Percentiles rank a stretch among this genome's conserved stretches.
Conservation (phyloP, 2,888 invertebrate genomes). For the Pandemis corylana region DNA sequence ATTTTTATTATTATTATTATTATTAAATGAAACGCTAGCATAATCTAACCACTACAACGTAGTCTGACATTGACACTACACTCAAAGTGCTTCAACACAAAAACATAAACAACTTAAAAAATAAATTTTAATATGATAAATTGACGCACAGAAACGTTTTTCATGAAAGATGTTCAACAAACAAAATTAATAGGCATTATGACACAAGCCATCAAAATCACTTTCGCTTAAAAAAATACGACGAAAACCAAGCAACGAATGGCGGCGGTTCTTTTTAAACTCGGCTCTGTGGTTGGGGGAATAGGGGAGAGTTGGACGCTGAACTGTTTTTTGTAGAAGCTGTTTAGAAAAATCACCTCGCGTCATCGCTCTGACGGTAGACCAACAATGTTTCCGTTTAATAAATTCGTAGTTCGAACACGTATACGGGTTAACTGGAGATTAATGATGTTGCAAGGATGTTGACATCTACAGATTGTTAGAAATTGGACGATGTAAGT, state of each 20-base stretch:
- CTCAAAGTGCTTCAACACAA: slow-evolving; percentile 20
- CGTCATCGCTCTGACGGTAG: slow-evolving; percentile 56
- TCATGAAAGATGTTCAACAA: slow-evolving; percentile 40
- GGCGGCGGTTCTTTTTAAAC: slow-evolving; percentile 8
- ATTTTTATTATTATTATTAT: too few species aligned
- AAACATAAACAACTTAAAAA: slow-evolving; percentile 24
- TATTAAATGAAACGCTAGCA: too few species aligned
- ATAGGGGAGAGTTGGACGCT: slow-evolving; percentile 5
- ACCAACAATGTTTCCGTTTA: slow-evolving; percentile 51
- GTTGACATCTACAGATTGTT: slow-evolving; percentile 43
- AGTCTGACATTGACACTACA: slow-evolving; percentile 25
- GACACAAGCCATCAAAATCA: slow-evolving; percentile 54
- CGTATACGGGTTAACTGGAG: slow-evolving; percentile 49
- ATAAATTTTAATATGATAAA: slow-evolving; percentile 22
- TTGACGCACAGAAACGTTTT: slow-evolving; percentile 29
- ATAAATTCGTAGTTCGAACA: slow-evolving; percentile 52
- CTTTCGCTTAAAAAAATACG: slow-evolving; percentile 48
- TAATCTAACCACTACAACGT: too few species aligned
- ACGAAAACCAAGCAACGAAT: slow-evolving; percentile 32
- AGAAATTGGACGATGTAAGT: slow-evolving; percentile 34
- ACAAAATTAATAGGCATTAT: slow-evolving; percentile 52
- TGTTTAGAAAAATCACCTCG: slow-evolving; percentile 55
- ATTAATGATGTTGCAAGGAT: slow-evolving; percentile 49
- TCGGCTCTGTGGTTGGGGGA: slow-evolving; percentile 8
- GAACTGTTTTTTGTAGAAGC: slow-evolving; percentile 37